Evolutionary conservation across 2,888 invertebrate genomes (phyloP), one percentile per base, ranked within the genome.

Genomic region (Ceratothoa steindachneri): DNA sequence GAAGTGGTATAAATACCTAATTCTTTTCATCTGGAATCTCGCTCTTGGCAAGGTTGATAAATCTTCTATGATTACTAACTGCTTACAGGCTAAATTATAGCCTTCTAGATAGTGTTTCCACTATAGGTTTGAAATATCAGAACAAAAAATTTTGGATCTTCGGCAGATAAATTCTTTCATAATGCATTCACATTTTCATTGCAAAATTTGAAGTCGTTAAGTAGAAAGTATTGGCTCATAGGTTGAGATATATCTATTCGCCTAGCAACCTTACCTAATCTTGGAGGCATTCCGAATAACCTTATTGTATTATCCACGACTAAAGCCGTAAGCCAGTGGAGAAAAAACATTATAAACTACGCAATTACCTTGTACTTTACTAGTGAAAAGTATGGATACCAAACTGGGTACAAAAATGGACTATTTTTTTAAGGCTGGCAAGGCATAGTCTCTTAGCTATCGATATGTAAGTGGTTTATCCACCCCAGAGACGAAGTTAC

Each of bases 201-300:
- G 60, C 60, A 60, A 60, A 60, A 60, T 60, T n/a, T 24, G 22
- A 60, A 60, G 60, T 60, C 60, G 9, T 60, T 60, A 2, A 2
- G 19, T 60, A 60, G 60, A 24, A 60, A 60, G 27, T 60, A 60
- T 24, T 60, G 22, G 24, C 60, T 60, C 1, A 60, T 7, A 24
- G 60, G 2, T 24, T 60, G 60, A 60, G 60, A 60, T 7, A 12
- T 60, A 24, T 60, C 60, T 60, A 60, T 60, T 24, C 9, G n/a
- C 24, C 24, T 60, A n/a, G 24, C 24, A 1, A 60, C 60, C 24
- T 7, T 60, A 12, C 60, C 1, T 60, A 60, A 24, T 24, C 60
- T 60, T 55, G 55, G 55, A 15, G 15, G 15, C 55, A 55, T 55
- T 55, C 55, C 55, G 24, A 55, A 7, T 7, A 22, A 19, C 19